These are phyloP conservation scores for Habrosyne pyritoides DNA, from an alignment of 2,888 invertebrate species.

Conservation along the genomic window DNA sequence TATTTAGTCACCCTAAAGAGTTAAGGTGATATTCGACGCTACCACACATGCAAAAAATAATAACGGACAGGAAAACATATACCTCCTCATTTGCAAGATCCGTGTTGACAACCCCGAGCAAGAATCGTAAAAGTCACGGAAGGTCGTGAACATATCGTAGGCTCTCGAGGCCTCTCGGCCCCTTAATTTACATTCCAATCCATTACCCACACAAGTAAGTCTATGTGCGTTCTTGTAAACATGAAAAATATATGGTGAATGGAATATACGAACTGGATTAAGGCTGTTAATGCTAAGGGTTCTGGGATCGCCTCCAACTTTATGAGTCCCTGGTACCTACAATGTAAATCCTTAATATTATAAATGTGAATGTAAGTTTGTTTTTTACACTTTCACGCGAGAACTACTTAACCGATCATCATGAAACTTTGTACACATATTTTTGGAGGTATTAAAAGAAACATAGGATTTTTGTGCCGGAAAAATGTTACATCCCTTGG, in stretches of 20 bases:
- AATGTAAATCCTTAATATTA: too few relatives aligned
- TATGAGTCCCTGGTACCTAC: background rate
- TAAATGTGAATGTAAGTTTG: too few relatives aligned
- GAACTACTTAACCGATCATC: too few relatives aligned
- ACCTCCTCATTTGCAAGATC: background rate
- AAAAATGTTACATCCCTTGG: too few relatives aligned
- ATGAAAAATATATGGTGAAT: constrained; percentile 1
- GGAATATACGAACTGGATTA: background rate
- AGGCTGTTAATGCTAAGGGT: background rate
- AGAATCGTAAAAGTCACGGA: constrained; percentile 1
- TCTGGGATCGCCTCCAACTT: background rate
- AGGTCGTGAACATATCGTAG: background rate
- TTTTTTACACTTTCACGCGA: too few relatives aligned
- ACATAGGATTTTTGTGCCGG: too few relatives aligned
- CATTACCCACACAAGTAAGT: constrained; percentile 1
- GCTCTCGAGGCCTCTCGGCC: background rate
- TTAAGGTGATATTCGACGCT: too few relatives aligned
- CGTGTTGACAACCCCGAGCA: background rate
- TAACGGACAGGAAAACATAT: too few relatives aligned
- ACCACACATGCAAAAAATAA: too few relatives aligned
- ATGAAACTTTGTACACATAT: too few relatives aligned
- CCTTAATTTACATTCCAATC: constrained; percentile 7
- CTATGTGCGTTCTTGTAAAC: background rate
- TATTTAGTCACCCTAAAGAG: too few relatives aligned
- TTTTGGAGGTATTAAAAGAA: too few relatives aligned